Evolutionary conservation across 2,888 invertebrate genomes (phyloP).

Genomic region (Entomobrya multifasciata): DNA sequence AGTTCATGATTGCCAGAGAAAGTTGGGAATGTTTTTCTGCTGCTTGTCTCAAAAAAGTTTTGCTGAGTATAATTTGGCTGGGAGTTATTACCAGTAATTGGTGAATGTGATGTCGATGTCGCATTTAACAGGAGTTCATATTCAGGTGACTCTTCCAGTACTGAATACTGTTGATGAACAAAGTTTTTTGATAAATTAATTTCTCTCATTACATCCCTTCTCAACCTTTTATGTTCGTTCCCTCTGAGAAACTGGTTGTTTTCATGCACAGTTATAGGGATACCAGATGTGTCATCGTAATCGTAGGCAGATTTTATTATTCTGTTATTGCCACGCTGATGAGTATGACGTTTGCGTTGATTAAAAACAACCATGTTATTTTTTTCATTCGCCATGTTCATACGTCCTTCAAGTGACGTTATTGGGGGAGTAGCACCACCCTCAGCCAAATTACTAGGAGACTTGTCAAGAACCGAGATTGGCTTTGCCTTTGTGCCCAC

Average conservation of each 20-base stretch:
- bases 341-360: too few species aligned
- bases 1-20: too few species aligned
- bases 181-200: neutral
- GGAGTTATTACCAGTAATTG: neutral
- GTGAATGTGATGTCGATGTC: neutral
- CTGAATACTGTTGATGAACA: neutral
- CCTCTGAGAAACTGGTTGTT: neutral
- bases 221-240: neutral
- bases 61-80: neutral
- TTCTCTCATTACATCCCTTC: conserved; percentile 4
- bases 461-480: conserved; percentile 14
- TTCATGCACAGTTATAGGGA: too few species aligned
- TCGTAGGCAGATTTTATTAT: neutral
- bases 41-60: conserved; percentile 7
- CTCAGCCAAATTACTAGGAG: neutral
- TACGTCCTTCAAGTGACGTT: neutral
- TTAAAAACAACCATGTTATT: too few species aligned
- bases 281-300: too few species aligned
- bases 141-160: neutral
- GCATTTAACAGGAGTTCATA: neutral
- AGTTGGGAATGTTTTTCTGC: neutral
- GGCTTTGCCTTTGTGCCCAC: conserved; percentile 23
- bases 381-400: neutral
- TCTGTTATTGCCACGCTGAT: neutral
- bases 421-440: neutral